phyloP scores from a whole-genome alignment of 1,140 invertebrate species.

The Ceratosolen solmsi region DNA sequence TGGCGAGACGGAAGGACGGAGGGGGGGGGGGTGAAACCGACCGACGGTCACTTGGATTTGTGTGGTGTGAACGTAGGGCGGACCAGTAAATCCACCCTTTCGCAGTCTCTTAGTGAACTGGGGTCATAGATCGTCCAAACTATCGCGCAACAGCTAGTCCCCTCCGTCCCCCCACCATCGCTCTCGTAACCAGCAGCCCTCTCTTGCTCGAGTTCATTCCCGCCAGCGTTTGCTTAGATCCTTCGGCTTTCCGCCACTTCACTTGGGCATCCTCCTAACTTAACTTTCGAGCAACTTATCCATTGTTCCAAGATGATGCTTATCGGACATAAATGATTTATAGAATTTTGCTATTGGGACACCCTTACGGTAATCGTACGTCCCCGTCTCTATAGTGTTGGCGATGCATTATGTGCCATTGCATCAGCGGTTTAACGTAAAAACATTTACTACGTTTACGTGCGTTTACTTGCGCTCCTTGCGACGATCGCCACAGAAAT shows the following conservation, averaged over 20 bases:
- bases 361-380: not conserved
- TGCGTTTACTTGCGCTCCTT: too few relatives aligned
- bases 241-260: constrained; percentile 18
- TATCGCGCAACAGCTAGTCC: constrained; percentile 69
- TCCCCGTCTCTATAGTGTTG: not conserved
- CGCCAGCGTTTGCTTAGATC: constrained; percentile 12
- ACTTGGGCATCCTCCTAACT: constrained; percentile 56
- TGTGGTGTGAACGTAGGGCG: constrained; percentile 71
- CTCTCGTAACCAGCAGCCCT: constrained; percentile 53
- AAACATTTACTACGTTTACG: too few relatives aligned
- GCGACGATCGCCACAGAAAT: not conserved
- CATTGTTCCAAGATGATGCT: constrained; percentile 32
- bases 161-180: constrained; percentile 51
- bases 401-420: too few relatives aligned
- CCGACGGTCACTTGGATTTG: constrained; percentile 72
- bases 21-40: constrained; percentile 56
- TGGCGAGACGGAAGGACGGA: constrained; percentile 58
- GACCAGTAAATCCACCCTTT: constrained; percentile 73
- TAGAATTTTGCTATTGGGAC: constrained; percentile 42
- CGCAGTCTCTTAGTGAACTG: constrained; percentile 71
- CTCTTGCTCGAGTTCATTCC: constrained; percentile 47
- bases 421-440: not conserved
- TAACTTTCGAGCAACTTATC: constrained; percentile 33
- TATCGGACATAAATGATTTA: constrained; percentile 40
- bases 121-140: constrained; percentile 70